A percentile compares a stretch with the other conserved stretches of the same genome.
Conservation (phyloP, 37 sponge, comb jelly and placozoan genomes). For the Agelas oroides region DNA sequence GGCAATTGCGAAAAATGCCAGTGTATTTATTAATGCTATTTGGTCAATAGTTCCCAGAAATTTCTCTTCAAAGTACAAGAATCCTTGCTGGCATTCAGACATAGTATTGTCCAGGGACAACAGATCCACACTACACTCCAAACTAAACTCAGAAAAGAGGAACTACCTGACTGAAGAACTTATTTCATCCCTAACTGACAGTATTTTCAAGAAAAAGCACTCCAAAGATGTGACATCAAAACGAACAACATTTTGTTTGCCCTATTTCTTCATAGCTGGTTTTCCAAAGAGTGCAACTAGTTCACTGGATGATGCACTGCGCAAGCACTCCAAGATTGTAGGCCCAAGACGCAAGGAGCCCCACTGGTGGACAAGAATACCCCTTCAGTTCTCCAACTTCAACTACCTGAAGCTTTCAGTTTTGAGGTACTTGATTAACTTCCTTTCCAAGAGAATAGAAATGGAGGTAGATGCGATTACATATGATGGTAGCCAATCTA, state of each 20-base stretch:
- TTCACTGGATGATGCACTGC: background rate
- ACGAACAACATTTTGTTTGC: constrained; percentile 12
- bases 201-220: too few species aligned
- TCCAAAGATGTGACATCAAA: too few species aligned
- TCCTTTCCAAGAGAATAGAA: background rate
- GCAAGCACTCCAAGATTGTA: constrained; percentile 5
- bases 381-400: background rate
- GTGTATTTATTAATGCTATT: background rate
- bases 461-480: background rate
- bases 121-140: too few species aligned
- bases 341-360: constrained; percentile 21
- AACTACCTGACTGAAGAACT: too few species aligned
- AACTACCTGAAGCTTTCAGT: background rate
- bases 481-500: constrained; percentile 27
- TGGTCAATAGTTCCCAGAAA: background rate
- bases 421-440: background rate
- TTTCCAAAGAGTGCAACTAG: constrained; percentile 53
- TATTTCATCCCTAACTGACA: too few species aligned
- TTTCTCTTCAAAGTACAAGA: background rate
- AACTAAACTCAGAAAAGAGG: too few species aligned
- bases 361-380: constrained; percentile 37
- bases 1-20: background rate
- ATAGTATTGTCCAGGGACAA: background rate
- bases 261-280: constrained; percentile 34
- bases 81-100: constrained; percentile 1